Evolutionary conservation across 2,797 vertebrate genomes (phyloP).

Genomic region (Syncerus caffer): DNA sequence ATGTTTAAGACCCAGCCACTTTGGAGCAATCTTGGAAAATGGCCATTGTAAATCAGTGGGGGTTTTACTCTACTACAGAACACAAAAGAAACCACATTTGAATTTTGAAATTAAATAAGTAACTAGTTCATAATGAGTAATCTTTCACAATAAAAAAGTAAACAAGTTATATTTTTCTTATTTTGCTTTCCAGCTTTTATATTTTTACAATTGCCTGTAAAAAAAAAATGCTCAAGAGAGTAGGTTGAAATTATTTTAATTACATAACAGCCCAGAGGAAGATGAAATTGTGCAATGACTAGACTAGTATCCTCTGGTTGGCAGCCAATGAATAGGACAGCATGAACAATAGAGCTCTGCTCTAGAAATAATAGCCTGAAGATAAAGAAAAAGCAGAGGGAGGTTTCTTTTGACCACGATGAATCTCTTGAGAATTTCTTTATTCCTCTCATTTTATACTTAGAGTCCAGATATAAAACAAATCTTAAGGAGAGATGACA

Average conservation of each 20-base stretch:
- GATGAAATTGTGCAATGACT: constrained; percentile 45
- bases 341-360: constrained; percentile 45
- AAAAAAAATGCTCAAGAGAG: constrained; percentile 36
- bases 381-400: constrained; percentile 37
- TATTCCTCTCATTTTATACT: constrained; percentile 62
- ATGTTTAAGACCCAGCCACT: not conserved
- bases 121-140: constrained; percentile 36
- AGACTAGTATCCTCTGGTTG: constrained; percentile 31
- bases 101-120: constrained; percentile 49
- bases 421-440: constrained; percentile 62
- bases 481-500: constrained; percentile 48
- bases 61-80: not conserved
- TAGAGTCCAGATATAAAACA: constrained; percentile 69
- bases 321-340: not conserved
- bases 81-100: constrained; percentile 66
- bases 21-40: constrained; percentile 22
- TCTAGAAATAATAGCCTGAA: constrained; percentile 64
- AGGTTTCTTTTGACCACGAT: constrained; percentile 41
- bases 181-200: constrained; percentile 43
- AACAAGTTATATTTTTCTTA: constrained; percentile 59
- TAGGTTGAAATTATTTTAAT: constrained; percentile 59
- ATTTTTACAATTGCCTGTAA: constrained; percentile 61
- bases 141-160: constrained; percentile 60
- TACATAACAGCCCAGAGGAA: constrained; percentile 42
- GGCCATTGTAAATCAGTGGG: constrained; percentile 9